These are phyloP conservation scores for Barnardius zonarius DNA, from an alignment of 2,113 vertebrate genomes.

Conservation along the genomic window DNA sequence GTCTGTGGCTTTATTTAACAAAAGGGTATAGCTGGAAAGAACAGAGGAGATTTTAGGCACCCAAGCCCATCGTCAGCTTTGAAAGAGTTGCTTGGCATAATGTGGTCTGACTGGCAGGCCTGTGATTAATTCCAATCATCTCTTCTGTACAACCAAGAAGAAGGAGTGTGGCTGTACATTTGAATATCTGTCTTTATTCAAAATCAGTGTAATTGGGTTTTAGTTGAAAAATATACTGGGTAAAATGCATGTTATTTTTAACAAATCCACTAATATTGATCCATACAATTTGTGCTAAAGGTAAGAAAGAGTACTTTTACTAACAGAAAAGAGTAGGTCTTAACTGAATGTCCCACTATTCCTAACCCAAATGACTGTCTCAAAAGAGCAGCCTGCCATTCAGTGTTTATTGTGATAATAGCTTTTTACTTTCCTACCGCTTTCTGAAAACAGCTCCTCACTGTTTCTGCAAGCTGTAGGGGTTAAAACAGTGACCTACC, in stretches of 20 bases:
- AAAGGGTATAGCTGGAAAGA: neutral
- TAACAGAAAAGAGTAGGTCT: neutral
- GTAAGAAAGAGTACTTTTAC: neutral
- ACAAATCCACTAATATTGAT: neutral
- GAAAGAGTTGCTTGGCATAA: neutral
- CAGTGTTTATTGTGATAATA: neutral
- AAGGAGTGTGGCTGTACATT: neutral
- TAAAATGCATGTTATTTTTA: neutral
- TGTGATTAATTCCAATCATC: neutral
- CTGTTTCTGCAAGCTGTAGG: neutral
- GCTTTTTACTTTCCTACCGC: neutral
- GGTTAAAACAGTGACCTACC: neutral
- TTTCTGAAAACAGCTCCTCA: neutral
- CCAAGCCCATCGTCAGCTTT: neutral
- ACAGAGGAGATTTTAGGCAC: neutral
- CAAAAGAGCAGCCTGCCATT: neutral
- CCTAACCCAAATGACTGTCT: neutral
- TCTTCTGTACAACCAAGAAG: neutral
- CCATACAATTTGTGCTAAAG: neutral
- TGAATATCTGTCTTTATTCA: neutral
- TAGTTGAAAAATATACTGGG: neutral
- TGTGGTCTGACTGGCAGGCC: neutral
- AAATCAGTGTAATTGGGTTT: neutral
- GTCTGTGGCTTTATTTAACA: neutral
- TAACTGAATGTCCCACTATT: neutral